A percentile compares a stretch with the other conserved stretches of the same genome.
phyloP scores from a whole-genome alignment of 2,113 vertebrate genomes.

The Chrysemys picta region DNA sequence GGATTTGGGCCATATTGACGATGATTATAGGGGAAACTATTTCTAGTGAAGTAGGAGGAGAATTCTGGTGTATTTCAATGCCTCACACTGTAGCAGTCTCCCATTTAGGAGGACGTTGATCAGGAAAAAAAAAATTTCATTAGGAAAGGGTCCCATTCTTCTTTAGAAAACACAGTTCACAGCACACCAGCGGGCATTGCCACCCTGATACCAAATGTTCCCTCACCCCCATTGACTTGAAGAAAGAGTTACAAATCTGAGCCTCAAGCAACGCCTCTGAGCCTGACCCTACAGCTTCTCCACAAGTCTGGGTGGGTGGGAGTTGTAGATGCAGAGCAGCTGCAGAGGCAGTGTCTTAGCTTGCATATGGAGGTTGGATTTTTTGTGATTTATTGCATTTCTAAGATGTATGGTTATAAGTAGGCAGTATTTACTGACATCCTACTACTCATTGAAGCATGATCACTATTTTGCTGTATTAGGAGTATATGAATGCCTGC shows the following conservation, averaged over 20 bases:
- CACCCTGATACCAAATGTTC: neutral
- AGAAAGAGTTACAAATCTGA: neutral
- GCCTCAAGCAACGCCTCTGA: neutral
- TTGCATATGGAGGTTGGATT: neutral
- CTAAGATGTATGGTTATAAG: conserved; percentile 12
- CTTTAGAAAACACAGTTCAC: neutral
- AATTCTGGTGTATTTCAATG: neutral
- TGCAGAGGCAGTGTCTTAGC: neutral
- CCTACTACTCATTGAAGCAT: conserved; percentile 69
- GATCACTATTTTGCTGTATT: conserved; percentile 56
- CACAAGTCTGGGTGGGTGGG: neutral
- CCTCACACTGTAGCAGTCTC: neutral
- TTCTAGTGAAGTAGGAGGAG: neutral
- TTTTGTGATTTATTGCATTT: conserved; percentile 45
- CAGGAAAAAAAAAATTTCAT: neutral
- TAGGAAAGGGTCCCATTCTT: neutral
- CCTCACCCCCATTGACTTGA: neutral
- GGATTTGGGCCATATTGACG: accelerated
- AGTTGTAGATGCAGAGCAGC: accelerated
- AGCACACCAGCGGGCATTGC: neutral
- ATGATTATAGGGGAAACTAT: accelerated
- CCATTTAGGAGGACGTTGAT: neutral
- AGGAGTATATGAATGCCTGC: conserved; percentile 67
- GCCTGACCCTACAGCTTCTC: neutral
- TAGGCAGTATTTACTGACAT: conserved; percentile 37